phyloP scores from a whole-genome alignment of 1,140 invertebrate species.

The Eubasilissa regina region DNA sequence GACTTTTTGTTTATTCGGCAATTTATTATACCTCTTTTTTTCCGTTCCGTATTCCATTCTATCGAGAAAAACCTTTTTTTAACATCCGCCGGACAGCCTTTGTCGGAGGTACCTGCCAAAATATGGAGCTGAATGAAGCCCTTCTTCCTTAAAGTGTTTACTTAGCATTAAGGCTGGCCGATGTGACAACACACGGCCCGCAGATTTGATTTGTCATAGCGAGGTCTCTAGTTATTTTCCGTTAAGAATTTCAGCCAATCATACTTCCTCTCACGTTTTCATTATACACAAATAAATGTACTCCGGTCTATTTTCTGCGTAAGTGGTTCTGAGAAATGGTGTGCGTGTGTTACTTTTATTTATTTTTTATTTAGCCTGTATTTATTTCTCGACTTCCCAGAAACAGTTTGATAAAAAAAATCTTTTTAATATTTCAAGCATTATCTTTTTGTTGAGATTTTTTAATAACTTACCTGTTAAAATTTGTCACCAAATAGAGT shows the following conservation, averaged over 20 bases:
- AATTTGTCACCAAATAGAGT: no score
- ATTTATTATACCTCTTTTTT: conserved; percentile 21
- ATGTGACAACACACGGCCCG: conserved; percentile 16
- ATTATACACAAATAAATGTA: background rate
- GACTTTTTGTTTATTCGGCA: conserved; percentile 31
- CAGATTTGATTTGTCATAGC: conserved; percentile 21
- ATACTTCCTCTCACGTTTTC: background rate
- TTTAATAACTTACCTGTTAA: no score
- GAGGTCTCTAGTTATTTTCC: conserved; percentile 27
- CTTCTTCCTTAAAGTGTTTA: conserved; percentile 19
- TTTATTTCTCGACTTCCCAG: no score
- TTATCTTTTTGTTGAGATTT: no score
- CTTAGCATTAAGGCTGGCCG: conserved; percentile 26
- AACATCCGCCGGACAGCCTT: conserved; percentile 23
- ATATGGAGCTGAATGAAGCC: background rate
- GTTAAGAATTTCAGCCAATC: conserved; percentile 21
- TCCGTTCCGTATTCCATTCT: background rate
- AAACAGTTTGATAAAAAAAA: no score
- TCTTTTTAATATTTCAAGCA: no score
- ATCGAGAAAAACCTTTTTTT: background rate
- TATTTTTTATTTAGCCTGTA: no score
- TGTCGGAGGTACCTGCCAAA: background rate
- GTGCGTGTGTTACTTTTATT: no score
- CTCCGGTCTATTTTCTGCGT: no score
- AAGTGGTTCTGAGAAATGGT: no score